Evolutionary conservation across 1,140 invertebrate species (phyloP).

Genomic region (Nilaparvata lugens): DNA sequence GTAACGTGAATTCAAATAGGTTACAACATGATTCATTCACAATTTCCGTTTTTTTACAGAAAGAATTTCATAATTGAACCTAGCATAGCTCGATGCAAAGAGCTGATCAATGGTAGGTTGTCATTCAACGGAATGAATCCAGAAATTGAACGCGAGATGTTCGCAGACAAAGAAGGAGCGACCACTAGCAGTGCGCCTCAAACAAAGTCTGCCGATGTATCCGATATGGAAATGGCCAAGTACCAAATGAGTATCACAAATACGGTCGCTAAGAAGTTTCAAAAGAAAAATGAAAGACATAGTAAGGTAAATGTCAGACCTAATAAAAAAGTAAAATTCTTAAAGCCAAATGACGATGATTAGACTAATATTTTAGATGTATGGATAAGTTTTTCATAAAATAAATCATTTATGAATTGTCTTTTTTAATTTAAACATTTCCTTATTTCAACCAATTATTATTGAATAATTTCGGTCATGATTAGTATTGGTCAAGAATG

Average conservation of each 20-base stretch:
- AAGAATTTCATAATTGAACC: constrained; percentile 63
- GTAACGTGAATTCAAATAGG: neutral
- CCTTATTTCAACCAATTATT: too few species aligned
- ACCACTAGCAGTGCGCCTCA: constrained; percentile 31
- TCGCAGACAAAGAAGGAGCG: constrained; percentile 37
- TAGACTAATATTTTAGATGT: neutral
- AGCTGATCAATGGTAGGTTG: constrained; percentile 65
- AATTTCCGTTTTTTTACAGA: constrained; percentile 33
- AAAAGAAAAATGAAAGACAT: constrained; percentile 28
- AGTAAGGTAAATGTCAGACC: constrained; percentile 23
- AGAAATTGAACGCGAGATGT: constrained; percentile 68
- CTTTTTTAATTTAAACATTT: too few species aligned
- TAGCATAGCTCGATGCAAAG: constrained; percentile 64
- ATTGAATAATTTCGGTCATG: too few species aligned
- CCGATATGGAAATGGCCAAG: constrained; percentile 58
- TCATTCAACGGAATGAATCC: constrained; percentile 86
- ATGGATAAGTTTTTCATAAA: neutral
- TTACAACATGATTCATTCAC: neutral
- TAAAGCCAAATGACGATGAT: constrained; percentile 31
- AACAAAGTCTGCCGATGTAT: constrained; percentile 45
- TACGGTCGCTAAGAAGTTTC: constrained; percentile 38
- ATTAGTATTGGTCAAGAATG: too few species aligned
- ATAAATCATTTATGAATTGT: neutral
- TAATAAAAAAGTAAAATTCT: constrained; percentile 33
- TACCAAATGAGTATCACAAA: constrained; percentile 35